Evolutionary conservation across 64 coral and sea anemone genomes (phyloP), one percentile per base, ranked within the genome.

Genomic region (Trachythela sp.): DNA sequence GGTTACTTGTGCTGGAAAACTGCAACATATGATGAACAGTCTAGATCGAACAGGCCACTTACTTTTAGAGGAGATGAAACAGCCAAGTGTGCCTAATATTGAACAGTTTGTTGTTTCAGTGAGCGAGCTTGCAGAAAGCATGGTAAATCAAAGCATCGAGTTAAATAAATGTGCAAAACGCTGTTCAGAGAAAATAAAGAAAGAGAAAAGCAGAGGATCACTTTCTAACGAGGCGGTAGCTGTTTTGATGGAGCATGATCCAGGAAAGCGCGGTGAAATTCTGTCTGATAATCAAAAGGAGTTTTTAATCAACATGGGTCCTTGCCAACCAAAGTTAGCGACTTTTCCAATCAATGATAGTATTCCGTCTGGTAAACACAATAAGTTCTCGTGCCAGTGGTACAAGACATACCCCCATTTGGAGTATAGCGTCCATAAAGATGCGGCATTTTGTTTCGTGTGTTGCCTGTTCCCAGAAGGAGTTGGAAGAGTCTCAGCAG

Each of bases 11-110:
- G 71, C 71, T 38, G 71, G 71, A 18, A 77, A 35, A 77, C 71
- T 77, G 71, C 71, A 77, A 77, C 71, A 77, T 38, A 77, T 77
- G 71, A 77, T 77, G 71, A 32, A 77, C 31, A 77, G 71, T 77
- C 36, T 77, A 6, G 17, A 27, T 38, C 30, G 26, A 35, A 77
- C n/a, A 77, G 71, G 71, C 30, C 71, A 77, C 29, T 77, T n/a
- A 77, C 2, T 77, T 35, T 36, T 77, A 77, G 71, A 38, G n/a
- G 31, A 77, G 71, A 77, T 77, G 29, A 77, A 77, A 77, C 29
- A 77, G 36, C 9, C 71, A 77, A 77, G 71, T 77, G 71, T 77
- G 2, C 71, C 7, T 36, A 77, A 77, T 38, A 77, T 77, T 77
- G 71, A 77, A 77, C 71, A 77, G 71, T 77, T 77, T 77, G 71